Base-by-base conservation (phyloP, 2,888 invertebrate genomes). In the Pheosia gnoma region DNA sequence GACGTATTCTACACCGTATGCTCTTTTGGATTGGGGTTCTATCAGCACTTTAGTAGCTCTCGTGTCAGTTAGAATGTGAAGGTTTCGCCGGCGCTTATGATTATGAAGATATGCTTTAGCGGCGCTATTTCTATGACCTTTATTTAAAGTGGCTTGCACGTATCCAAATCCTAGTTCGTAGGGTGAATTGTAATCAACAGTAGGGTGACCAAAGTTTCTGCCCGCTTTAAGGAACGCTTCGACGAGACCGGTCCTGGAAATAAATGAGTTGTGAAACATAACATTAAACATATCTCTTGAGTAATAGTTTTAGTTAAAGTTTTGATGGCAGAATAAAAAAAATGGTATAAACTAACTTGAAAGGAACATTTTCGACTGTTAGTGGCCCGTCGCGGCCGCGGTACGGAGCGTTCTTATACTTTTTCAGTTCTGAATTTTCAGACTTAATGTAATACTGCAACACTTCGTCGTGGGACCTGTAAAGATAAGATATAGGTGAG, bases 1-100 rank as follows among this genome's bases (percentile, higher is more conserved):
- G 0, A 95, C 83, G 65, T 96, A 96, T 71, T 96, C 94, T 0
- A 97, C 96, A 0, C 96, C 97, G 67, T 95, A 95, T 0, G 97
- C 96, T 64, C 91, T 87, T 77, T 95, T 96, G 0, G 94, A 94
- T 13, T 87, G 75, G 0, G 94, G 93, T 78, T 96, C 91, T 57
- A 92, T 88, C 0, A 91, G 57, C 36, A 93, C 71, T 82, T 90
- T 92, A 37, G 90, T 91, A 6, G 84, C 93, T 76, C 81, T 85
- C 0, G 92, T 76, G 59, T 93, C 91, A 9, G 91, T 81, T 5
- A 93, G 78, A 61, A 93, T 91, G 59, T 93, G 93, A 9, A 97
- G 87, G 84, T 97, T 97, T 43, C 86, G 88, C 58, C 97, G 89
- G 37, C 91, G 79, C 64, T 94, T 92, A 82, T 96, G 93, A 8